Percentiles rank a stretch among this genome's conserved stretches.
These are phyloP conservation scores for Lampris incognitus DNA, from an alignment of 2,113 vertebrate species.

Conservation along the genomic window DNA sequence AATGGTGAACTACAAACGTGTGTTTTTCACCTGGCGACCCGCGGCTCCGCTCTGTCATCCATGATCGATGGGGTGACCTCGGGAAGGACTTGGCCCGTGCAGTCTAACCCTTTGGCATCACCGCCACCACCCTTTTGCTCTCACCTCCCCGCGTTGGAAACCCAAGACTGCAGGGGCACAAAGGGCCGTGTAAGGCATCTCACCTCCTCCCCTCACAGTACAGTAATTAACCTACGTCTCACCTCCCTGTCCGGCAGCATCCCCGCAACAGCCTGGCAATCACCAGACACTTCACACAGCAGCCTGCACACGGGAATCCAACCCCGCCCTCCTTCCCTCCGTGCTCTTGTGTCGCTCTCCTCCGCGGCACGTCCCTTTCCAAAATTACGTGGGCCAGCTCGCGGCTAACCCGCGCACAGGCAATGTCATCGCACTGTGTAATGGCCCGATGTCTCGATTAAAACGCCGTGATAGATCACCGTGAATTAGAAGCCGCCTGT, in stretches of 20 bases:
- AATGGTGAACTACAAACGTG: not conserved
- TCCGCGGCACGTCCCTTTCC: constrained; percentile 65
- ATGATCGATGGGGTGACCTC: constrained; percentile 45
- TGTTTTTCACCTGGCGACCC: constrained; percentile 23
- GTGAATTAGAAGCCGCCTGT: constrained; percentile 68
- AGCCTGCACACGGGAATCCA: constrained; percentile 72
- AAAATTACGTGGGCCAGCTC: constrained; percentile 35
- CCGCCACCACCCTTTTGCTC: constrained; percentile 53
- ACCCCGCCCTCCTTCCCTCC: constrained; percentile 56
- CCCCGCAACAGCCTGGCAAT: constrained; percentile 73
- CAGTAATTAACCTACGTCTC: constrained; percentile 82
- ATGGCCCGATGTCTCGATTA: constrained; percentile 56
- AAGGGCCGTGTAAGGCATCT: constrained; percentile 77
- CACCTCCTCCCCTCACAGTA: constrained; percentile 69
- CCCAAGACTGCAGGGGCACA: constrained; percentile 68
- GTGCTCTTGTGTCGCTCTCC: constrained; percentile 67
- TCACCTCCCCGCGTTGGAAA: constrained; percentile 69
- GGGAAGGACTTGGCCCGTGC: constrained; percentile 46
- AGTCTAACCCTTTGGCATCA: constrained; percentile 47
- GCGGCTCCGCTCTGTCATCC: constrained; percentile 43
- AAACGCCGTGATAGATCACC: constrained; percentile 58
- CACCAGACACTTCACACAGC: constrained; percentile 79
- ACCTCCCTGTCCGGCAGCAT: constrained; percentile 76
- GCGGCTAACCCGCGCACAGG: constrained; percentile 40
- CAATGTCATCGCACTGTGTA: constrained; percentile 58